Base-by-base conservation (phyloP, 1,140 invertebrate genomes). In the Bombus vancouverensis region DNA sequence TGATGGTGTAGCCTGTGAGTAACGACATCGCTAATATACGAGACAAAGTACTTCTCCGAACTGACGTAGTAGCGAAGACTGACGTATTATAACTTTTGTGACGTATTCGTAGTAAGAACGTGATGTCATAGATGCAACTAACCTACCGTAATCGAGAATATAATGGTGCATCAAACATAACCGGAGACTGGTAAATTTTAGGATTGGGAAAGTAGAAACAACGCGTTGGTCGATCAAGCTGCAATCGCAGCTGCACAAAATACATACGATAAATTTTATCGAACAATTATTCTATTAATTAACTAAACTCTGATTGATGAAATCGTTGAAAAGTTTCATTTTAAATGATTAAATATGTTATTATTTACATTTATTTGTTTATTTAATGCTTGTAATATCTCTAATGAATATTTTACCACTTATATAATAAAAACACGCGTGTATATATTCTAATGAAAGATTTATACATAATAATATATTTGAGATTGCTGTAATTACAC, bases 121-220 rank as follows among this genome's bases (percentile, higher is more conserved):
- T 90, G 89, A 91, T 89, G 90, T 90, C 82, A 89, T 71, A 81
- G 91, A 95, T 95, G 94, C 94, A 95, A 94, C 93, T 94, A 94
- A 94, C 94, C 94, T 95, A 94, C 93, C 93, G 92, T 93, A 95
- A 95, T 94, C 92, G 91, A 91, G 92, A 90, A 92, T 88, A 94
- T 90, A 92, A 94, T 94, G 92, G 94, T 95, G 94, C 94, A 95
- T 95, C 94, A 92, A 93, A 94, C 94, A 94, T 95, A 95, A 95
- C 93, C 94, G 93, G 92, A 94, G 94, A 91, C 92, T 92, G 93
- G 94, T 95, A 95, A 95, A 95, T 95, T 94, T 93, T 93, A 92
- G 81, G 88, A 91, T 74, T 57, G 92, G 95, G 94, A 90, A 39
- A 84, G 32, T 93, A 95, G 92, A 91, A 90, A 72, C 72, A 34